phyloP scores from a whole-genome alignment of 2,797 vertebrate species.

The Phrynocephalus vlangalii region DNA sequence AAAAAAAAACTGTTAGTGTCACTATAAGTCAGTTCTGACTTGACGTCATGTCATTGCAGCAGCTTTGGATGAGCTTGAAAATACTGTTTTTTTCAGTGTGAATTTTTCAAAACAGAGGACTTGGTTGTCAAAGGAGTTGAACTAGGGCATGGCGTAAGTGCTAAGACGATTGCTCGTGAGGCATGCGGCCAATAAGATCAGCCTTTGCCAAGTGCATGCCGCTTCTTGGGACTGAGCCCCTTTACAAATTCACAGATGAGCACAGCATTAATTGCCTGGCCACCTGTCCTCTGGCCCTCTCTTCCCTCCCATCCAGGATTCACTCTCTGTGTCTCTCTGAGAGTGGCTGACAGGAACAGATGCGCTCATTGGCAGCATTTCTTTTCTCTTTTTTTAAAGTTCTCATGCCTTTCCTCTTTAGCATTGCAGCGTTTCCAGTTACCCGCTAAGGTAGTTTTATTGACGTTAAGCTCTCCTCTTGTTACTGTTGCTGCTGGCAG shows the following conservation, averaged over 20 bases:
- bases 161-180: constrained; percentile 66
- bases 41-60: too few species aligned
- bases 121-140: not conserved
- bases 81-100: not conserved
- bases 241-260: constrained; percentile 68
- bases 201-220: constrained; percentile 63
- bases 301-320: constrained; percentile 51
- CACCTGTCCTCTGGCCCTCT: constrained; percentile 73
- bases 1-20: too few species aligned
- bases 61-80: not conserved
- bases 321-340: constrained; percentile 63
- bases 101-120: not conserved
- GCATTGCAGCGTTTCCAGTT: constrained; percentile 61
- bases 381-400: constrained; percentile 50
- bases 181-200: constrained; percentile 67
- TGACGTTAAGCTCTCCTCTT: constrained; percentile 70
- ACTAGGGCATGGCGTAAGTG: not conserved
- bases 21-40: too few species aligned
- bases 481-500: constrained; percentile 77
- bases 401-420: constrained; percentile 59
- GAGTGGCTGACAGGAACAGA: constrained; percentile 78
- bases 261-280: constrained; percentile 74
- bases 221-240: constrained; percentile 74
- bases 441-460: constrained; percentile 59
- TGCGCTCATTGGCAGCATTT: constrained; percentile 64